These are phyloP conservation scores for Nautilus pompilius DNA, from an alignment of 1,140 invertebrate genomes.

Conservation along the genomic window DNA sequence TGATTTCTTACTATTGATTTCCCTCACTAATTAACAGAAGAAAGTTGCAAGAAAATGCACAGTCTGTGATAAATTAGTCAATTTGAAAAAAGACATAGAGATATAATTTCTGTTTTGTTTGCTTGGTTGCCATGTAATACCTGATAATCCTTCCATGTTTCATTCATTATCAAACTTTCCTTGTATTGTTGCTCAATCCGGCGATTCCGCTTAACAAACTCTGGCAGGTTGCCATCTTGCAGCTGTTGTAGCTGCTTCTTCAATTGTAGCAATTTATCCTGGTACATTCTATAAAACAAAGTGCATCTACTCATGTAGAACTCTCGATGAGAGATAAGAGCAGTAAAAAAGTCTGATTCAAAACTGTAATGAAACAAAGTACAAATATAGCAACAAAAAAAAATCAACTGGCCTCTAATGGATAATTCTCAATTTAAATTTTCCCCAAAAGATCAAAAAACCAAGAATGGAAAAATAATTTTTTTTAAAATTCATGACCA, in stretches of 20 bases:
- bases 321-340: background rate
- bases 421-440: no score
- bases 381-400: background rate
- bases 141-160: constrained; percentile 74
- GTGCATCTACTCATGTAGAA: background rate
- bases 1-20: no score
- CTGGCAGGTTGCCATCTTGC: constrained; percentile 79
- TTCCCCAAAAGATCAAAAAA: no score
- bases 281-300: constrained; percentile 72
- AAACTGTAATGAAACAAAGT: background rate
- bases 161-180: constrained; percentile 76
- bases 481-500: no score
- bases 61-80: no score
- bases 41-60: no score
- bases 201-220: constrained; percentile 78
- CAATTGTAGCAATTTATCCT: constrained; percentile 83
- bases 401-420: background rate
- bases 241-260: constrained; percentile 86
- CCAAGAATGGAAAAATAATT: no score
- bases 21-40: no score
- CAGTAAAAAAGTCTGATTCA: background rate
- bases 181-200: constrained; percentile 78
- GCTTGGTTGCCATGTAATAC: no score
- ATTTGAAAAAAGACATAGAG: no score
- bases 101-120: no score